These are phyloP conservation scores for Tapirus terrestris DNA, from an alignment of 2,113 vertebrate species.

Conservation along the genomic window DNA sequence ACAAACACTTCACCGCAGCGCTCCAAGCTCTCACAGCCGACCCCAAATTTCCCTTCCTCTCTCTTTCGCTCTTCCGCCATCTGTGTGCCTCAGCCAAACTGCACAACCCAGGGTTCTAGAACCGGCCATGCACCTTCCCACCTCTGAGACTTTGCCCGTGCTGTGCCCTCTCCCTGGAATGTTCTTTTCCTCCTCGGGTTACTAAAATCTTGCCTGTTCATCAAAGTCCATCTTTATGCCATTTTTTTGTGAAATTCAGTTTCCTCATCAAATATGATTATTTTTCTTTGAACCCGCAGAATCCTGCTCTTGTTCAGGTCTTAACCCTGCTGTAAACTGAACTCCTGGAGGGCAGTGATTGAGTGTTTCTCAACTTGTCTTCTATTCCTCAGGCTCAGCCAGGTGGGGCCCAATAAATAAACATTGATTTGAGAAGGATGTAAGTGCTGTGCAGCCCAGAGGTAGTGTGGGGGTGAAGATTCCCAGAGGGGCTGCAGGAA, in stretches of 20 bases:
- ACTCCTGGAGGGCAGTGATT: not conserved
- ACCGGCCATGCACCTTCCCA: not conserved
- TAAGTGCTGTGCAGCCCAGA: not conserved
- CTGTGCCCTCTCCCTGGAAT: not conserved
- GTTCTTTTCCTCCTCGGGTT: not conserved
- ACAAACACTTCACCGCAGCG: fast-evolving
- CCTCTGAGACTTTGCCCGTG: not conserved
- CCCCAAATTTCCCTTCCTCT: not conserved
- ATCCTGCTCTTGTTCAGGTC: not conserved
- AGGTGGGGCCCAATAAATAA: not conserved
- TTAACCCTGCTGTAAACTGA: not conserved
- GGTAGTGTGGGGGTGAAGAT: not conserved
- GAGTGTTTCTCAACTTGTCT: not conserved
- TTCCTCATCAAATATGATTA: not conserved
- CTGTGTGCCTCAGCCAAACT: not conserved
- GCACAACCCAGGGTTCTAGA: not conserved
- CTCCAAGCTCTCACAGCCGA: not conserved
- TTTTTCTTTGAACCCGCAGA: not conserved
- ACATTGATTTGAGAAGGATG: not conserved
- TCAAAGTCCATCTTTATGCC: not conserved
- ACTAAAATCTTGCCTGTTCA: not conserved
- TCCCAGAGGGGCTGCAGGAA: not conserved
- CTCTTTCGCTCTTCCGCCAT: not conserved
- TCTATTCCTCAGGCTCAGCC: not conserved
- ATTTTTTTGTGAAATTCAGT: not conserved